Conservation (phyloP, 1,140 invertebrate genomes). For the Eupristina koningsbergeri region DNA sequence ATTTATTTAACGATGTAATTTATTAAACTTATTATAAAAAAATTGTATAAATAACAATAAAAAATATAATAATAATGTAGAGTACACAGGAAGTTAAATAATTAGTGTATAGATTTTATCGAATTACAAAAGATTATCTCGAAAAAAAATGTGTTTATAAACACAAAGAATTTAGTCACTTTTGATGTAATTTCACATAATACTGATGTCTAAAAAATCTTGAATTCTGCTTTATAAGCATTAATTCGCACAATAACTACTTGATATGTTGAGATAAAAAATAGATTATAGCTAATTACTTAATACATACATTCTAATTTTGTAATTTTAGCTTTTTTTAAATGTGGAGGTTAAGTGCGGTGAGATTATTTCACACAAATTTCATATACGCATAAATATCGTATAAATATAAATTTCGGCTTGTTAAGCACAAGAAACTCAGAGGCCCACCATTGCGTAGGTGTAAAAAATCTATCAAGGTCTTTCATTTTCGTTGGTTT, state of each 20-base stretch:
- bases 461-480: conserved; percentile 16
- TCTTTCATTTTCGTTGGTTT: not conserved
- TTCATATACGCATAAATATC: not conserved
- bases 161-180: not conserved
- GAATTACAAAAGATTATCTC: no score
- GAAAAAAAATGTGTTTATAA: not conserved
- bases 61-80: no score
- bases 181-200: not conserved
- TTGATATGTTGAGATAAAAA: not conserved
- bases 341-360: not conserved
- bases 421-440: not conserved
- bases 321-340: not conserved
- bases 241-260: not conserved
- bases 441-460: not conserved
- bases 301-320: not conserved
- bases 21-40: no score
- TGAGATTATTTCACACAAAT: no score
- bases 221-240: not conserved
- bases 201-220: not conserved
- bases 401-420: conserved; percentile 31
- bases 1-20: no score
- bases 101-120: no score
- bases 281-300: not conserved
- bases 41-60: no score
- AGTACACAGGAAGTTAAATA: no score